A percentile compares a stretch with the other conserved stretches of the same genome.
These are phyloP conservation scores for Lepilemur ruficaudatus DNA, from an alignment of 2,797 vertebrate genomes.

Conservation along the genomic window DNA sequence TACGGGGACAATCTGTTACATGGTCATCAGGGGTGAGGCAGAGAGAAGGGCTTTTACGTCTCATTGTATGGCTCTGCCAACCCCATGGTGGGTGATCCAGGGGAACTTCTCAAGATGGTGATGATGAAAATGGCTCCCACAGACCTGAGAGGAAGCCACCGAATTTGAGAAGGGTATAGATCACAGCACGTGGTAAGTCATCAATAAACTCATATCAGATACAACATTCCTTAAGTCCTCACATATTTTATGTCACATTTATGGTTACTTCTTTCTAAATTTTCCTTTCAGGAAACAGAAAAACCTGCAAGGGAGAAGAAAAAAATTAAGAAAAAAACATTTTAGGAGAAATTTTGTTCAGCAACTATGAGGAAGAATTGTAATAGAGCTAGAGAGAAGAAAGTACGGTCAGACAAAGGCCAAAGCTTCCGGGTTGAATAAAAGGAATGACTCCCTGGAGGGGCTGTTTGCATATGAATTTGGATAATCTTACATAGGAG, in stretches of 20 bases:
- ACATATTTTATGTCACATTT: background rate
- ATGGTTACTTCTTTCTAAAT: background rate
- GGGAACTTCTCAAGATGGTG: background rate
- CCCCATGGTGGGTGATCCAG: background rate
- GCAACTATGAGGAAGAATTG: background rate
- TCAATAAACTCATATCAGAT: background rate
- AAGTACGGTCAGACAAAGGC: background rate
- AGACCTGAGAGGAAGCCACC: background rate
- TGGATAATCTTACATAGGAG: background rate
- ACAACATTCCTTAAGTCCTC: background rate
- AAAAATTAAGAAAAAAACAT: background rate
- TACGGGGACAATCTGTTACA: background rate
- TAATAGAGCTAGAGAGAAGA: background rate
- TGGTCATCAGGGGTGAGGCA: background rate
- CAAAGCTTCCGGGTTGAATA: background rate
- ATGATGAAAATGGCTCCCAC: background rate
- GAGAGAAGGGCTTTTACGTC: background rate
- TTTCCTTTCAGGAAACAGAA: background rate
- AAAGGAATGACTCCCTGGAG: background rate
- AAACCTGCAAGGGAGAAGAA: background rate
- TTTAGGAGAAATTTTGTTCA: background rate
- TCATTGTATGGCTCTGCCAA: background rate
- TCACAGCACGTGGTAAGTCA: background rate
- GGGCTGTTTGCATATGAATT: constrained; percentile 34
- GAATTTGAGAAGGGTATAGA: background rate